Base-by-base conservation (phyloP, 2,888 invertebrate genomes). In the Lochmaea crataegi region DNA sequence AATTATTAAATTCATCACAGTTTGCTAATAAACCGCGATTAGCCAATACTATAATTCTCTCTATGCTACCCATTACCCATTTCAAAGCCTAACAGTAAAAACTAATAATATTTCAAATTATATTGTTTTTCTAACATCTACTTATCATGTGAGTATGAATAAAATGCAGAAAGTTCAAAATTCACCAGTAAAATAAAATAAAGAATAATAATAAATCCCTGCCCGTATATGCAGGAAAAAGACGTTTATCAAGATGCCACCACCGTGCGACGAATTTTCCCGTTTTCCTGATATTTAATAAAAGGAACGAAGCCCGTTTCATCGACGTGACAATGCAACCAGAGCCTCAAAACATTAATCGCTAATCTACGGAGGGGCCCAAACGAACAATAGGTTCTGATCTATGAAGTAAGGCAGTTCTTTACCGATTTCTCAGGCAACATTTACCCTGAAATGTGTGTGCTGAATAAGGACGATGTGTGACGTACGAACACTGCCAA, bases 371-470 rank as follows among this genome's bases (percentile, higher is more conserved):
- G 78, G 81, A 83, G 80, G 80, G 82, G 80, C 82, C 82, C 82
- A 83, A 82, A 84, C 81, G 85, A 83, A 86, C 85, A 85, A 86
- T 84, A 79, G 84, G 78, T 80, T 78, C 80, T 86, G 85, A 86
- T 86, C 85, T 85, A 85, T 86, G 86, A 86, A 86, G 86, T 86
- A 85, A 84, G 85, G 84, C 83, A 86, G 85, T 87, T 87, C 86
- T 85, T 87, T 83, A 87, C 85, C 86, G 84, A 87, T 87, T 87
- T 87, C 86, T 86, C 84, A 86, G 87, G 87, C 86, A 87, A 87
- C 87, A 87, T 87, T 87, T 87, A 86, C 85, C 80, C 83, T 82
- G 86, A 85, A 86, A 85, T 85, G 84, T 84, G 85, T 84, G 71
- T 84, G 84, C 84, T 85, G 84, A 85, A 85, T 84, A 82, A 84